Evolutionary conservation across 2,888 invertebrate genomes (phyloP), one percentile per base, ranked within the genome.

Genomic region (Plemyria rubiginata): DNA sequence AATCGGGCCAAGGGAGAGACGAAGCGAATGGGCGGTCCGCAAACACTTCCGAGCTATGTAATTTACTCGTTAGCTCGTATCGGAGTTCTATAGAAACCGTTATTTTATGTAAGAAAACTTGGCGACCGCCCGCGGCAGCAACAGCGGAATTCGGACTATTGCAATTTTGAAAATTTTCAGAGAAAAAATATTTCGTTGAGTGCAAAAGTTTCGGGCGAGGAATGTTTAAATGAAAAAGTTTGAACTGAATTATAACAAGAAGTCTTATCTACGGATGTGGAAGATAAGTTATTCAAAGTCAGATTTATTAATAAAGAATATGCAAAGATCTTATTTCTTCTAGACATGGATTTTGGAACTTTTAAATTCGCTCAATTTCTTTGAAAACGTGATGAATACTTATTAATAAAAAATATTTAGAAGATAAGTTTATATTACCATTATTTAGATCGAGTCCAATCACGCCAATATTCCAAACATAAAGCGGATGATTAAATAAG

Each of bases 21-120:
- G 75, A 66, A 70, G 75, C 79, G 73, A 77, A 70, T 80, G 82
- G 84, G 85, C 84, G 83, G 82, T 81, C 78, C 74, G 80, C 84
- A 85, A 87, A 86, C 85, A 86, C 86, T 86, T 80, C 78, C 78
- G 74, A 81, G 79, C 79, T 77, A 71, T 85, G 86, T 85, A 85
- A 87, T 87, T 86, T 87, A 83, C 85, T 86, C 80, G 84, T 84
- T 85, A 85, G 81, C 79, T 81, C 78, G 79, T 80, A 85, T 80
- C 80, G 78, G 73, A 72, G 73, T 75, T 73, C 76, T 77, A 80
- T 81, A 77, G 73, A 77, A 70, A 76, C 77, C 77, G 81, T 78
- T 82, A 83, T 79, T 81, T 79, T 76, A 78, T 77, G 72, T 77
- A 76, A 73, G 77, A 79, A 80, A 70, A 67, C 81, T 78, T 76